These are phyloP conservation scores for Eretmocerus hayati DNA, from an alignment of 2,888 invertebrate species.

Conservation along the genomic window DNA sequence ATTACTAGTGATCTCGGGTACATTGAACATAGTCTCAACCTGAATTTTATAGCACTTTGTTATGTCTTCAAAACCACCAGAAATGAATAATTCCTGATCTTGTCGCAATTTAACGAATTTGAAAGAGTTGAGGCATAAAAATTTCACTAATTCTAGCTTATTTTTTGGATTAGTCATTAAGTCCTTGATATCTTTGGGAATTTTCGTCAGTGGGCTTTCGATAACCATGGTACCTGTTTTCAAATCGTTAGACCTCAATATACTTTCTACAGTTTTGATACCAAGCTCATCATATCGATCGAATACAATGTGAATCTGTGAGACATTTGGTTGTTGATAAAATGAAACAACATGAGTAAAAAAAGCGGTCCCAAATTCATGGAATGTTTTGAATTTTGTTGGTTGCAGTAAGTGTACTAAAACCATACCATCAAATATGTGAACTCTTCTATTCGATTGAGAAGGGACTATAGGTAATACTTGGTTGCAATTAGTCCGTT, in stretches of 20 bases:
- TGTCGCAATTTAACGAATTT: background rate
- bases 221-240: background rate
- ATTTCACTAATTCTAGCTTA: constrained; percentile 1
- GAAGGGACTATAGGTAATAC: too few species aligned
- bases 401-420: too few species aligned
- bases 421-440: too few species aligned
- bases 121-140: background rate
- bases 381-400: too few species aligned
- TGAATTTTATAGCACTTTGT: too few species aligned
- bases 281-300: constrained; percentile 4
- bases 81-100: background rate
- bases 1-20: too few species aligned
- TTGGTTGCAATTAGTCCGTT: too few species aligned
- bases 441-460: too few species aligned
- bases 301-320: background rate
- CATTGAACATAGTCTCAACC: too few species aligned
- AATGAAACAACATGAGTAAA: too few species aligned
- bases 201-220: background rate
- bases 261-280: background rate
- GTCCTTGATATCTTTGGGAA: background rate
- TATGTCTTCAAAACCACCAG: too few species aligned
- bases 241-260: background rate
- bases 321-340: background rate
- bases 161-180: background rate
- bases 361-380: too few species aligned